Percentiles rank a stretch among this genome's conserved stretches.
These are phyloP conservation scores for Cottoperca gobio DNA, from an alignment of 2,797 vertebrate species.

Conservation along the genomic window DNA sequence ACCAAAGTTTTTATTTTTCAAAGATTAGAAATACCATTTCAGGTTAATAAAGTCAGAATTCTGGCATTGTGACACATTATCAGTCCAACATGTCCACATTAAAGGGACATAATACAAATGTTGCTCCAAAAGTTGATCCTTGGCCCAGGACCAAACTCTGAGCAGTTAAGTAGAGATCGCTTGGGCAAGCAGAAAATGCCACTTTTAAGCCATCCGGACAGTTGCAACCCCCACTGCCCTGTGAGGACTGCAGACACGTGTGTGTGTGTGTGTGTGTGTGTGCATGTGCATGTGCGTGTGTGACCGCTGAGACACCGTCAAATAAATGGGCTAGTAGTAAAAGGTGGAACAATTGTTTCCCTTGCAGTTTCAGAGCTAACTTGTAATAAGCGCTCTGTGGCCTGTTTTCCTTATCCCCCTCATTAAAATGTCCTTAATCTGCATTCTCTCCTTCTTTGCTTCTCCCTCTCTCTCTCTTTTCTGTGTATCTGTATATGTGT, in stretches of 20 bases:
- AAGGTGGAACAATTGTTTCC: constrained; percentile 54
- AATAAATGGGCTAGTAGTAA: constrained; percentile 35
- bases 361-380: constrained; percentile 58
- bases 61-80: background rate
- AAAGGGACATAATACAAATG: background rate
- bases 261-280: background rate
- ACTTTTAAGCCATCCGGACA: constrained; percentile 39
- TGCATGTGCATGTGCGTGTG: background rate
- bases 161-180: constrained; percentile 24
- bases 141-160: background rate
- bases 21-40: constrained; percentile 12
- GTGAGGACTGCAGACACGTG: constrained; percentile 18
- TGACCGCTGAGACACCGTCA: constrained; percentile 3
- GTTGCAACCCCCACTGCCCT: background rate
- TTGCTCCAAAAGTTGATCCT: background rate
- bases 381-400: constrained; percentile 68
- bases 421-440: constrained; percentile 77
- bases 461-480: constrained; percentile 24
- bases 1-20: constrained; percentile 5
- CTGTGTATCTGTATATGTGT: constrained; percentile 12
- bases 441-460: constrained; percentile 41
- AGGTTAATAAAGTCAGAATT: constrained; percentile 5
- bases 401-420: constrained; percentile 62
- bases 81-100: background rate
- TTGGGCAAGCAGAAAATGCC: constrained; percentile 47